phyloP scores from a whole-genome alignment of 2,888 invertebrate genomes.

The Volucella bombylans region DNA sequence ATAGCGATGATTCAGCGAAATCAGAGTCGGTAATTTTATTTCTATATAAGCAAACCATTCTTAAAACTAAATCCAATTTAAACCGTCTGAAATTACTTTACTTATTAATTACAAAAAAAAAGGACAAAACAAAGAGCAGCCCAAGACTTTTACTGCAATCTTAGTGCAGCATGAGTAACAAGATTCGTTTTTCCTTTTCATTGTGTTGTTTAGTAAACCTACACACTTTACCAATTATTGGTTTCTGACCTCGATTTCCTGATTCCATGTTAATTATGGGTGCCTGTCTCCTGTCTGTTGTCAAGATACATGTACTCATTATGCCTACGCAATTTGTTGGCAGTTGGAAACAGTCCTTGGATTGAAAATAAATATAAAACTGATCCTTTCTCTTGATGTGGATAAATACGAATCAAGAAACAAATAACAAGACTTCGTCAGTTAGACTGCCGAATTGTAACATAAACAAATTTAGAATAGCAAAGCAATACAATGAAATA shows the following conservation, averaged over 20 bases:
- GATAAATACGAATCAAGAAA: neutral
- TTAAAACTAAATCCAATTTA: conserved; percentile 15
- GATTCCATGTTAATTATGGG: conserved; percentile 10
- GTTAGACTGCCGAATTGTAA: conserved; percentile 5
- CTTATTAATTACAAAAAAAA: conserved; percentile 6
- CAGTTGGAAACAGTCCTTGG: conserved; percentile 30
- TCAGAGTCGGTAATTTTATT: neutral
- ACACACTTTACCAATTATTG: conserved; percentile 41
- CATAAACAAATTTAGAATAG: conserved; percentile 15
- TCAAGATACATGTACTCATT: conserved; percentile 19
- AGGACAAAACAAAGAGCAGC: conserved; percentile 6
- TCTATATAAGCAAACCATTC: neutral
- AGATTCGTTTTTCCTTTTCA: conserved; percentile 13
- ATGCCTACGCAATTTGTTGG: conserved; percentile 47
- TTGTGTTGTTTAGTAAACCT: conserved; percentile 26
- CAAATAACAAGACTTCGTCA: conserved; percentile 7
- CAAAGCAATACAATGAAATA: neutral
- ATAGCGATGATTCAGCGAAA: conserved; percentile 6
- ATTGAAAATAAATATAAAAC: neutral
- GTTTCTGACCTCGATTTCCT: conserved; percentile 52
- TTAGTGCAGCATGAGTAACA: conserved; percentile 13
- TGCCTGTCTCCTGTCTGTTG: neutral
- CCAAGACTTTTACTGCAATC: conserved; percentile 9
- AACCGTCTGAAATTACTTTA: conserved; percentile 14
- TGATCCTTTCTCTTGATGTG: conserved; percentile 7